Conservation (phyloP, 1,140 invertebrate species). For the Euura saliciscinereae region DNA sequence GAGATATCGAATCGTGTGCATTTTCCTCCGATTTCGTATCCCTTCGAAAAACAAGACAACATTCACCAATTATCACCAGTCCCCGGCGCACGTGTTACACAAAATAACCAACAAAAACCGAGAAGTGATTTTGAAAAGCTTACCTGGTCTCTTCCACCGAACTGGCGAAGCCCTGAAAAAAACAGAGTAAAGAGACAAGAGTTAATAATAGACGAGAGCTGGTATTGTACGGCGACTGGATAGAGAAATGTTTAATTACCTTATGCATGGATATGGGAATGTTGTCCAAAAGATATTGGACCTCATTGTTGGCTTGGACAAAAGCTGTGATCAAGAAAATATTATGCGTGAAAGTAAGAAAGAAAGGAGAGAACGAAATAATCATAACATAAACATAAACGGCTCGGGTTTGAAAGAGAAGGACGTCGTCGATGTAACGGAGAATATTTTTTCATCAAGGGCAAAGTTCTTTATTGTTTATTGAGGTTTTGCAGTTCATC, state of each 20-base stretch:
- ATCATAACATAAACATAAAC: neutral
- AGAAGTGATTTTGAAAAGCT: slow-evolving; percentile 20
- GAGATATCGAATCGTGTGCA: slow-evolving; percentile 43
- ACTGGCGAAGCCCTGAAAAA: slow-evolving; percentile 43
- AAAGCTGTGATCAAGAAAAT: slow-evolving; percentile 62
- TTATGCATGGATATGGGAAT: slow-evolving; percentile 64
- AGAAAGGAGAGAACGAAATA: neutral
- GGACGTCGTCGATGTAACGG: neutral
- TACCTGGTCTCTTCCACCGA: slow-evolving; percentile 46
- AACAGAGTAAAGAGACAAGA: neutral
- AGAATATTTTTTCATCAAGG: neutral
- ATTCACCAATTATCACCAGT: slow-evolving; percentile 24
- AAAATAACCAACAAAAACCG: neutral
- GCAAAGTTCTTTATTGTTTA: neutral
- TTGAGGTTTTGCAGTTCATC: too few relatives aligned
- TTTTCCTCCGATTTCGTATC: slow-evolving; percentile 43
- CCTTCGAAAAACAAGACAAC: slow-evolving; percentile 34
- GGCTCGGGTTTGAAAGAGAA: too few relatives aligned
- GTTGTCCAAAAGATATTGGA: slow-evolving; percentile 70
- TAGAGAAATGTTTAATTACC: slow-evolving; percentile 44
- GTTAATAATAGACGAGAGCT: neutral
- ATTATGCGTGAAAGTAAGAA: neutral
- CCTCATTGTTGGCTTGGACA: slow-evolving; percentile 72
- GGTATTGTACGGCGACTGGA: too few relatives aligned
- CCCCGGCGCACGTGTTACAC: slow-evolving; percentile 23